phyloP scores from a whole-genome alignment of 2,888 invertebrate genomes.

The Junonia oenone region DNA sequence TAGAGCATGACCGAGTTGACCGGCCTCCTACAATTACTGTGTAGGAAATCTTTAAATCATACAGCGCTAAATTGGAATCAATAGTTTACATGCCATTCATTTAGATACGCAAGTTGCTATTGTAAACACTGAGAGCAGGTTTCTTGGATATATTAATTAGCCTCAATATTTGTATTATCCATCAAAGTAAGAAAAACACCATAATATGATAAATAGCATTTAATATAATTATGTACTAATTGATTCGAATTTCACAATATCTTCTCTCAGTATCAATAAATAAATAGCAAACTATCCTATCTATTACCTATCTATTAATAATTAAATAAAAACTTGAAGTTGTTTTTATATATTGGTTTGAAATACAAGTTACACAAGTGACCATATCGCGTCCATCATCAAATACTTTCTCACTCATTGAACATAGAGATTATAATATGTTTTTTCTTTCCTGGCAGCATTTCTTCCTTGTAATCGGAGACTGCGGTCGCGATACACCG shows the following conservation, averaged over 20 bases:
- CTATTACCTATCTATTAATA: too few species aligned
- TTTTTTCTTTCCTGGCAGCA: slow-evolving; percentile 38
- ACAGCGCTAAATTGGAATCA: background rate
- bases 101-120: background rate
- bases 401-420: slow-evolving; percentile 25
- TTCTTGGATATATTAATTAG: background rate
- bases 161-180: too few species aligned
- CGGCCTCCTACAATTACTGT: slow-evolving; percentile 31
- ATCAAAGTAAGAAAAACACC: too few species aligned
- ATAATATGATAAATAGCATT: too few species aligned
- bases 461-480: slow-evolving; percentile 47
- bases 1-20: slow-evolving; percentile 34
- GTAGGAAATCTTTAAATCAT: slow-evolving; percentile 15
- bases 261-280: too few species aligned
- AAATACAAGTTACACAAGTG: background rate
- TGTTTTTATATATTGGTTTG: background rate
- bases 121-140: background rate
- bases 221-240: too few species aligned
- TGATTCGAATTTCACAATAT: too few species aligned
- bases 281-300: too few species aligned
- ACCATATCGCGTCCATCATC: background rate
- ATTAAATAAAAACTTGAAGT: background rate
- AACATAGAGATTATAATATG: slow-evolving; percentile 22
- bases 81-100: background rate
- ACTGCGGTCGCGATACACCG: slow-evolving; percentile 46